These are phyloP conservation scores for Crax fasciolata DNA, from an alignment of 2,797 vertebrate genomes.

Conservation along the genomic window DNA sequence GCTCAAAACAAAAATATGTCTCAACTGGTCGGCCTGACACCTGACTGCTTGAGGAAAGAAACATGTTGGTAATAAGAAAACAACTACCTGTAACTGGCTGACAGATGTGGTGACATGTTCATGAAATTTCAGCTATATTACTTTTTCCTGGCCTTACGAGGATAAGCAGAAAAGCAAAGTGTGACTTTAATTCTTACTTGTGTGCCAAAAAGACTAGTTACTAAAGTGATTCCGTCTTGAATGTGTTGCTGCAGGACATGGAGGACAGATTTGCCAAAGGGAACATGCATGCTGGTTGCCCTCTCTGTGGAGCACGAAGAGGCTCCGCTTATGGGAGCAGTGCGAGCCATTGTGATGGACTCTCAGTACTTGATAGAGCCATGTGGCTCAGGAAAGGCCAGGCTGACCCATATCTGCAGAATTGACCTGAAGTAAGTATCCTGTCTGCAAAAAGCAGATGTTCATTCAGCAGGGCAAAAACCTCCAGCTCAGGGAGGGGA, in stretches of 20 bases:
- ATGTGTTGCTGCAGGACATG: slow-evolving; percentile 87
- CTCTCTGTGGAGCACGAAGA: slow-evolving; percentile 93
- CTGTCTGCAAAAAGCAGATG: not conserved
- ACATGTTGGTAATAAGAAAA: not conserved
- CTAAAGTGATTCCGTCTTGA: not conserved
- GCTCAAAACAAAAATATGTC: not conserved
- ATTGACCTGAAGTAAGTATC: slow-evolving; percentile 93
- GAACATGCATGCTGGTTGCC: slow-evolving; percentile 92
- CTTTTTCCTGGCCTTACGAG: not conserved
- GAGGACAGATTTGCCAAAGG: slow-evolving; percentile 95
- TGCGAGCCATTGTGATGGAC: slow-evolving; percentile 91
- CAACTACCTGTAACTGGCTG: not conserved
- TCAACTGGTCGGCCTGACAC: not conserved
- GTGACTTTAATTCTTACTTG: not conserved
- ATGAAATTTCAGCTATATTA: not conserved
- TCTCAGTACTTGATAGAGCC: slow-evolving; percentile 96
- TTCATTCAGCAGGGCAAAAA: not conserved
- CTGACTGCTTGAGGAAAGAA: not conserved
- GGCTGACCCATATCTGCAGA: slow-evolving; percentile 95
- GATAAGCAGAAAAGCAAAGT: not conserved
- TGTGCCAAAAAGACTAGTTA: not conserved
- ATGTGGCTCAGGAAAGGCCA: slow-evolving; percentile 95
- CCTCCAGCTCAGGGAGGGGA: not conserved
- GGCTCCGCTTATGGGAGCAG: slow-evolving; percentile 87
- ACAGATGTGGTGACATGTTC: not conserved